Base-by-base conservation (phyloP, 2,113 vertebrate species). In the Acrocephalus arundinaceus region DNA sequence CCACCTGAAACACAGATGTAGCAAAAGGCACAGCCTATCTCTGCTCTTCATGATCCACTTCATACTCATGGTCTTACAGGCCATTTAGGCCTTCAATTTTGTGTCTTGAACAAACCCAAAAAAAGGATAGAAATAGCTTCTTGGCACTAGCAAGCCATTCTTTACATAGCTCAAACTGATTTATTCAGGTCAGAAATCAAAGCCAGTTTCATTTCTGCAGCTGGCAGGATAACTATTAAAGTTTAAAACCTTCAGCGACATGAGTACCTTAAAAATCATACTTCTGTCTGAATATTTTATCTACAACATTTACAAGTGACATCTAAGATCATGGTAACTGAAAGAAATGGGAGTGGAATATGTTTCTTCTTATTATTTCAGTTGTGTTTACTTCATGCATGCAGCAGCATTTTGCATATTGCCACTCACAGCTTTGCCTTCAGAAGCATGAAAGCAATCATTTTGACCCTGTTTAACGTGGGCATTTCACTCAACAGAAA, bases 171-270 rank as follows among this genome's bases (percentile, higher is more conserved):
- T 89, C 62, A 80, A 27, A 92, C 63, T 87, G 92, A 92, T 92
- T 91, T 93, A 90, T 92, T 94, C 80, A 71, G 84, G 88, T 94
- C 87, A 94, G 84, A 85, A 96, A 95, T 94, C 86, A 97, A 85
- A 91, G 89, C 31, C 31, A 27, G 49, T 87, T 91, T 94, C 54
- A 93, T 68, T 91, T 85, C 86, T 92, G 49, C 67, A 92, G 61
- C 70, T 94, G 92, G 80, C 66, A 95, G 62, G 79, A 46, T 81
- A 85, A 77, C 87, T 74, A 68, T 92, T 89, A 89, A 95, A 87
- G 49, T 94, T 93, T 95, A 75, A 94, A 93, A 83, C 55, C 54
- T 85, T 91, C 84, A 62, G 37, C 22, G 3, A 58, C 43, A 16
- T 8, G 12, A 85, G 35, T 51, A 86, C 48, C 79, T 94, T 84